A percentile compares a stretch with the other conserved stretches of the same genome.
Evolutionary conservation across 2,888 invertebrate genomes (phyloP).

Genomic region (Graphium colonna): DNA sequence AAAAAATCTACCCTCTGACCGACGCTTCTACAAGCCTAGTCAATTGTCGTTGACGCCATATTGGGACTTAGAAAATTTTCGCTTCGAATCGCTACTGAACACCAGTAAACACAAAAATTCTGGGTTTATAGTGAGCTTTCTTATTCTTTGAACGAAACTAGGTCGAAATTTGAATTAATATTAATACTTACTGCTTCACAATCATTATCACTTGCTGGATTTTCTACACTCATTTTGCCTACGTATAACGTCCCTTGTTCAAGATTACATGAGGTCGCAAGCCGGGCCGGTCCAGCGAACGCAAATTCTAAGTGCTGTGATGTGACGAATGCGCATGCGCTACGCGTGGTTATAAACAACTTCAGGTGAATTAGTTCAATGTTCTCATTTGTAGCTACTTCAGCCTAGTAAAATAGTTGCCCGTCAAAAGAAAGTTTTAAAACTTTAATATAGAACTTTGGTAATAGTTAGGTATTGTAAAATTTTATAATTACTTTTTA

Average conservation of each 20-base stretch:
- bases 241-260: slow-evolving; percentile 68
- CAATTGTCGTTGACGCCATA: slow-evolving; percentile 91
- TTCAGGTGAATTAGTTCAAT: slow-evolving; percentile 55
- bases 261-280: slow-evolving; percentile 65
- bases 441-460: background rate
- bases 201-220: slow-evolving; percentile 79
- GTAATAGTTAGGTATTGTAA: background rate
- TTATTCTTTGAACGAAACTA: slow-evolving; percentile 31
- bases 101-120: slow-evolving; percentile 69
- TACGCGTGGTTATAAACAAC: slow-evolving; percentile 43
- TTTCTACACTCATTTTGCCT: slow-evolving; percentile 84
- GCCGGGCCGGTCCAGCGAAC: slow-evolving; percentile 53
- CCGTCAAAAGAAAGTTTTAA: background rate
- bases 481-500: background rate
- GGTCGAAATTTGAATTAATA: slow-evolving; percentile 36
- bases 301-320: slow-evolving; percentile 81
- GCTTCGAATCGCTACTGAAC: slow-evolving; percentile 64
- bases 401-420: slow-evolving; percentile 11
- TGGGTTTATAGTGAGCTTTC: slow-evolving; percentile 27
- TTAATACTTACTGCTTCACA: slow-evolving; percentile 80
- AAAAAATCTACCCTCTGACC: slow-evolving; percentile 39
- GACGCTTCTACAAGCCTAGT: slow-evolving; percentile 65
- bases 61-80: slow-evolving; percentile 88
- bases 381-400: slow-evolving; percentile 35
- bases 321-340: slow-evolving; percentile 82